phyloP scores from a whole-genome alignment of 92 coral and sea anemone genomes.

The Nematostella vectensis region DNA sequence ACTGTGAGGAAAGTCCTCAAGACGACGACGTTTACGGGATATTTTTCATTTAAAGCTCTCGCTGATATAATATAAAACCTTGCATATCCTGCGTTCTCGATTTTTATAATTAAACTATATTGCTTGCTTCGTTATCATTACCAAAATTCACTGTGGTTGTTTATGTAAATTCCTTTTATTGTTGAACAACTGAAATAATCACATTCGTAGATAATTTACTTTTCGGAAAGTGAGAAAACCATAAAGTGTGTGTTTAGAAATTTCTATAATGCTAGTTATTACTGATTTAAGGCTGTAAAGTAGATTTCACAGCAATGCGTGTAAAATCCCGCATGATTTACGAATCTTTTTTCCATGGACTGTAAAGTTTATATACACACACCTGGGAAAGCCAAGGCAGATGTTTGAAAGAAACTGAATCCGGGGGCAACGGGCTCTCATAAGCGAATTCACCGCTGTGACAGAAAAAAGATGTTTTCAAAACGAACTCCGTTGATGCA shows the following conservation, averaged over 20 bases:
- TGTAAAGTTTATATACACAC: slow-evolving; percentile 49
- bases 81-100: neutral
- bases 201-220: slow-evolving; percentile 2
- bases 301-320: too few relatives aligned
- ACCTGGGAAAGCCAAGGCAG: slow-evolving; percentile 77
- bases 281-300: too few relatives aligned
- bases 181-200: slow-evolving; percentile 29
- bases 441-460: neutral
- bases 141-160: slow-evolving; percentile 5
- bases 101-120: neutral
- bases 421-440: slow-evolving; percentile 14
- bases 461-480: neutral
- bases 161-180: slow-evolving; percentile 27
- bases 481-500: neutral
- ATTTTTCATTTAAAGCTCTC: too few relatives aligned
- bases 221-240: neutral
- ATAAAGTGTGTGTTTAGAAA: too few relatives aligned
- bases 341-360: neutral
- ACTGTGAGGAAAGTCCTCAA: too few relatives aligned
- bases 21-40: too few relatives aligned
- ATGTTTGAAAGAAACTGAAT: slow-evolving; percentile 36
- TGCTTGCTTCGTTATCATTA: slow-evolving; percentile 1
- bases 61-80: too few relatives aligned
- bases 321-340: neutral
- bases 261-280: too few relatives aligned